Percentiles rank a stretch among this genome's conserved stretches.
Conservation (phyloP, 2,113 vertebrate genomes). For the Platichthys flesus region DNA sequence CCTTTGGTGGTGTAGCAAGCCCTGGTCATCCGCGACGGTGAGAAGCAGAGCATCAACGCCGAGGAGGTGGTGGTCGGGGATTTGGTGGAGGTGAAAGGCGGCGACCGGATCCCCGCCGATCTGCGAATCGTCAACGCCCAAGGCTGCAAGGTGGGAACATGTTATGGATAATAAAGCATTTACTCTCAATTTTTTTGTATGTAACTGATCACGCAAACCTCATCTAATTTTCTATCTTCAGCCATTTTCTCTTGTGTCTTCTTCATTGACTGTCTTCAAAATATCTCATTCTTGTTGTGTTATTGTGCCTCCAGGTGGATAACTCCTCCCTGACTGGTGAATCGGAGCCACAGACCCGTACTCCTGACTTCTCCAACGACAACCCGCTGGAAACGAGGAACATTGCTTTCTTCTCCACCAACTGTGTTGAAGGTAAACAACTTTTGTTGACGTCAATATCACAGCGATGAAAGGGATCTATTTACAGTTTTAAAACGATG, state of each 20-base stretch:
- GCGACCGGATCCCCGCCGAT: constrained; percentile 95
- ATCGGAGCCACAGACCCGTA: constrained; percentile 95
- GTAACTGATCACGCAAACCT: too few relatives aligned
- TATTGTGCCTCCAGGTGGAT: constrained; percentile 85
- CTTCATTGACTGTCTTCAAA: too few relatives aligned
- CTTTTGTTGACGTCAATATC: background rate
- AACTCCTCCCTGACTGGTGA: constrained; percentile 97
- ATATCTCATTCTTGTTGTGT: background rate
- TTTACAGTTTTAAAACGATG: background rate
- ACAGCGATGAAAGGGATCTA: background rate
- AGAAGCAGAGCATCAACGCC: constrained; percentile 92
- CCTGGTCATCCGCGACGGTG: constrained; percentile 92
- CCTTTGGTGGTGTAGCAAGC: constrained; percentile 87
- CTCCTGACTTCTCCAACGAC: constrained; percentile 92
- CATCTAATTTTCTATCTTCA: too few relatives aligned
- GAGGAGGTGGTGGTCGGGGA: constrained; percentile 94
- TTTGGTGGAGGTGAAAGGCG: constrained; percentile 96
- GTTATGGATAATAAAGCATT: background rate
- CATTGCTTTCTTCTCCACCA: constrained; percentile 96
- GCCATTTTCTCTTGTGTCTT: too few relatives aligned
- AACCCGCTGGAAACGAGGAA: constrained; percentile 96
- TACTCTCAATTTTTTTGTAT: background rate
- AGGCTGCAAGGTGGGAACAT: constrained; percentile 89
- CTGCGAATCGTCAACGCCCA: constrained; percentile 91
- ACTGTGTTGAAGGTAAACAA: constrained; percentile 92